A percentile compares a stretch with the other conserved stretches of the same genome.
Conservation (phyloP, 53 echinoderm and acorn worm species). For the Actinopyga echinites region DNA sequence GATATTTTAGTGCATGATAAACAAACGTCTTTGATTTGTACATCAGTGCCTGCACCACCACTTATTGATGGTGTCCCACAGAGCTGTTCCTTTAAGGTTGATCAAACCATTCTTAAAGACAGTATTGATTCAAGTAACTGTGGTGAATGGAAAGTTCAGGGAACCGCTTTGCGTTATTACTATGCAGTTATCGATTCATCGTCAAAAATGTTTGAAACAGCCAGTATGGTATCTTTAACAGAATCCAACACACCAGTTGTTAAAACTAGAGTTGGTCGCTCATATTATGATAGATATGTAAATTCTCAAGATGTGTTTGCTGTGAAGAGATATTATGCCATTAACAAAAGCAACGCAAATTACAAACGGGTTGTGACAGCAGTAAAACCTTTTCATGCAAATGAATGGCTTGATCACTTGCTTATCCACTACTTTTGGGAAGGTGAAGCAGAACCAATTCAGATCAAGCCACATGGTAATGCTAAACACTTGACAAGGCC, state of each 20-base stretch:
- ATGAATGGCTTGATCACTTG: neutral
- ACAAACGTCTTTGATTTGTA: neutral
- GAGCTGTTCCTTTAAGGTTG: neutral
- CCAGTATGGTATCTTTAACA: neutral
- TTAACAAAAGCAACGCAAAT: neutral
- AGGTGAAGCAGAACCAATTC: neutral
- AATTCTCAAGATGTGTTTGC: neutral
- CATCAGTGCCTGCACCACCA: neutral
- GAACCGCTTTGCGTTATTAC: too few relatives aligned
- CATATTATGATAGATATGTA: neutral
- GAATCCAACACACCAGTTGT: neutral
- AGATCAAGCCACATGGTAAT: neutral
- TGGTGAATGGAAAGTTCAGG: too few relatives aligned
- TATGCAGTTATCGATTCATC: too few relatives aligned
- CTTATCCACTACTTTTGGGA: slow-evolving; percentile 5
- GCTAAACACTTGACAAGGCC: neutral
- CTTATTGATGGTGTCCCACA: neutral
- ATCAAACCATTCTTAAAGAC: neutral
- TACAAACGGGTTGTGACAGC: neutral
- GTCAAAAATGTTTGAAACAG: neutral
- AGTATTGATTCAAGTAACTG: neutral
- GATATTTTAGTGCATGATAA: neutral
- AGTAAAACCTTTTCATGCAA: neutral
- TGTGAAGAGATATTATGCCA: slow-evolving; percentile 1
- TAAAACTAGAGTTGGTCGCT: neutral